Evolutionary conservation across 2,888 invertebrate species (phyloP), one percentile per base, ranked within the genome.

Genomic region (Adelognathus sp.): DNA sequence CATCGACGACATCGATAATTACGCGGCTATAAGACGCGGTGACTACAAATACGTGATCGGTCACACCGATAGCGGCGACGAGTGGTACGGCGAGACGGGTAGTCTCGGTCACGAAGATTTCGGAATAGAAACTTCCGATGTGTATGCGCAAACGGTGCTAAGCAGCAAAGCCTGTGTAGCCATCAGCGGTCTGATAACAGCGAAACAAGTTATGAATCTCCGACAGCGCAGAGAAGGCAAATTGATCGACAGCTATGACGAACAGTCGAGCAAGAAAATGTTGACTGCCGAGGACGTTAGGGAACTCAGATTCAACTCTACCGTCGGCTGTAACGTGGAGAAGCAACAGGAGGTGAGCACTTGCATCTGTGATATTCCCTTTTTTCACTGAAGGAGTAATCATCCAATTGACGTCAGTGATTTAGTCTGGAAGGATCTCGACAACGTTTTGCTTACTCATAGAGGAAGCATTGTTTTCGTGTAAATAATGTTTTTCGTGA

Each of bases 31-130:
- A 54, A 92, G 95, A 87, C 92, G 93, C 24, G 94, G 94, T 0
- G 94, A 94, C 87, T 95, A 93, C 89, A 95, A 95, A 89, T 93
- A 95, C 75, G 86, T 94, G 0, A 93, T 94, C 44, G 95, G 95
- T 1, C 93, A 93, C n/a, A 85, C 84, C 2, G 66, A 54, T 11
- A 66, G 69, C 29, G 84, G 85, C 0, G 92, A 93, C 81, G 84
- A 82, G 0, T 93, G 93, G 93, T 92, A 92, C 82, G 93, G 93
- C 2, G 92, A 92, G 63, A 81, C 89, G 0, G 93, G 92, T 3
- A 80, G 84, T 16, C 33, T 73, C 6, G 76, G 69, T 2, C 90
- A 92, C 76, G 93, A 93, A 9, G 91, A 92, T 44, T 82, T 88
- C 1, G 93, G 92, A 1, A 77, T 82, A 4, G 7, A 54, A 0